Evolutionary conservation across 2,888 invertebrate species (phyloP).

Genomic region (Oligia strigilis): DNA sequence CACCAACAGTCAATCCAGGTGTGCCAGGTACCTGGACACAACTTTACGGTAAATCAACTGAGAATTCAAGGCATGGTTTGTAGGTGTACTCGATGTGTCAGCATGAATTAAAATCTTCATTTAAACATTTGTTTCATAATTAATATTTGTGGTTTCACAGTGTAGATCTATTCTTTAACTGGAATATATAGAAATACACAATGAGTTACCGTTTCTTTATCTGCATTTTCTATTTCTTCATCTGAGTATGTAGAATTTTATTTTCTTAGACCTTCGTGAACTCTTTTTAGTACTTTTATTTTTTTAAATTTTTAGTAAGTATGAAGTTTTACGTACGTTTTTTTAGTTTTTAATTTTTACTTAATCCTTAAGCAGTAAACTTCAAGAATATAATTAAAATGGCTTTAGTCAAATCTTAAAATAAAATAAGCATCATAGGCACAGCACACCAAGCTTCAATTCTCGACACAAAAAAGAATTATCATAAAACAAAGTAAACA

Average conservation of each 20-base stretch:
- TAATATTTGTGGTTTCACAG: slow-evolving; percentile 36
- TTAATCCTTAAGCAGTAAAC: neutral
- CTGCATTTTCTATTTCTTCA: slow-evolving; percentile 39
- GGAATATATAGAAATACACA: slow-evolving; percentile 32
- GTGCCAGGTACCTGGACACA: slow-evolving; percentile 90
- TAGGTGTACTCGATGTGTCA: slow-evolving; percentile 62
- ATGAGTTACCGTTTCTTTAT: slow-evolving; percentile 35
- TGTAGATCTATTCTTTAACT: slow-evolving; percentile 32
- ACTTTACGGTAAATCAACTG: slow-evolving; percentile 86
- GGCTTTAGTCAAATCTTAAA: slow-evolving; percentile 2
- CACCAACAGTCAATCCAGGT: slow-evolving; percentile 91
- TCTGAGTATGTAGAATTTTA: slow-evolving; percentile 39
- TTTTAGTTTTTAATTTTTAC: neutral
- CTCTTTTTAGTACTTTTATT: slow-evolving; percentile 2
- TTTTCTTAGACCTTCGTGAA: slow-evolving; percentile 24
- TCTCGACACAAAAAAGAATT: neutral
- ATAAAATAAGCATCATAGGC: neutral
- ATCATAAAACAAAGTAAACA: neutral
- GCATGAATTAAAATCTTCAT: slow-evolving; percentile 52
- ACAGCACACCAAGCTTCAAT: slow-evolving; percentile 20
- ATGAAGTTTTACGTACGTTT: neutral
- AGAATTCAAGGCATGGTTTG: slow-evolving; percentile 79
- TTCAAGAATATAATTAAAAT: slow-evolving; percentile 16
- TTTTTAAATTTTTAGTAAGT: slow-evolving; percentile 1
- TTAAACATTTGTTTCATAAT: slow-evolving; percentile 39